These are phyloP conservation scores for Plagodis pulveraria DNA, from an alignment of 2,888 invertebrate species.

Conservation along the genomic window DNA sequence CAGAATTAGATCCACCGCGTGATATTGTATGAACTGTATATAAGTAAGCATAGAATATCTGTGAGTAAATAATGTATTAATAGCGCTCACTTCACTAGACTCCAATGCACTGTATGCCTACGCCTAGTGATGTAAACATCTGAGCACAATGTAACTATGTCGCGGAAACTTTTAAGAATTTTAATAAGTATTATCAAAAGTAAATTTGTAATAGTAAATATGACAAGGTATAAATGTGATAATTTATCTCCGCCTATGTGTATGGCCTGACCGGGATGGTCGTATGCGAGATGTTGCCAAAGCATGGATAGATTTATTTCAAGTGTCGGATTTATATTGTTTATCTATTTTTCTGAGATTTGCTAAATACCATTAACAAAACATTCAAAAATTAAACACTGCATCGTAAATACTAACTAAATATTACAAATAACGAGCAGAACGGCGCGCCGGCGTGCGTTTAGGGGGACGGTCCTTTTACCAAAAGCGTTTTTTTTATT, in stretches of 20 bases:
- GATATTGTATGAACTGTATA: constrained; percentile 29
- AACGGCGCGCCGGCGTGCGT: no score
- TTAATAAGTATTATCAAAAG: neutral
- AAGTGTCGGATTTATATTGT: constrained; percentile 10
- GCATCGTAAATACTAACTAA: no score
- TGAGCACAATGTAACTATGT: neutral
- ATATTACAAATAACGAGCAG: no score
- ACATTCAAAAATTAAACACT: no score
- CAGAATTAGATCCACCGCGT: constrained; percentile 25
- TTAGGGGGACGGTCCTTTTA: no score
- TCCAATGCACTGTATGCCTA: constrained; percentile 14
- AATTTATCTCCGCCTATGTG: neutral
- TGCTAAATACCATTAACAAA: no score
- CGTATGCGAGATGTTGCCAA: constrained; percentile 32
- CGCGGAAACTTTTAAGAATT: neutral
- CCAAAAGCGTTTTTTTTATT: no score
- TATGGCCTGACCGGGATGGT: constrained; percentile 12
- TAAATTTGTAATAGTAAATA: neutral
- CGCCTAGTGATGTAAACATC: constrained; percentile 10
- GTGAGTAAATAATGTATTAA: constrained; percentile 64
- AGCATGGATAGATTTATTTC: constrained; percentile 11
- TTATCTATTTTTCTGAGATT: neutral
- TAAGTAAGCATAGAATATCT: constrained; percentile 16
- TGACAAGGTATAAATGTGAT: constrained; percentile 23
- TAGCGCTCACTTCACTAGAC: constrained; percentile 66